Evolutionary conservation across 2,888 invertebrate genomes (phyloP).

Genomic region (Synanthedon myopaeformis): DNA sequence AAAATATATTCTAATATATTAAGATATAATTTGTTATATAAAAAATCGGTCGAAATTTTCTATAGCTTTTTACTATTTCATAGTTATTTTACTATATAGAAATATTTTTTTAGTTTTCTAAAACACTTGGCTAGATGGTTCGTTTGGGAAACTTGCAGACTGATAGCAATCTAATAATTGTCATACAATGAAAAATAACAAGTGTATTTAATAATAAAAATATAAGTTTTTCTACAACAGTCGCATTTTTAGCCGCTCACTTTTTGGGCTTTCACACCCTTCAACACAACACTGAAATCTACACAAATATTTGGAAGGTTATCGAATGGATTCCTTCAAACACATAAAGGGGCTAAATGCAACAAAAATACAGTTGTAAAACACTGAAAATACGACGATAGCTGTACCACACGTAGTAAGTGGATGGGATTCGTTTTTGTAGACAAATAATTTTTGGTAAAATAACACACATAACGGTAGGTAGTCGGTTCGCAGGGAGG

Average conservation of each 20-base stretch:
- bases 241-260: neutral
- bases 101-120: no score
- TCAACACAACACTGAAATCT: no score
- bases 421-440: slow-evolving; percentile 34
- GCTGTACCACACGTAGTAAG: slow-evolving; percentile 46
- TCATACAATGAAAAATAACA: no score
- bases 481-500: slow-evolving; percentile 42
- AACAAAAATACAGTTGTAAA: slow-evolving; percentile 9
- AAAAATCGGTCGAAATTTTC: no score
- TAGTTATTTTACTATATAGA: no score
- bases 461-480: slow-evolving; percentile 44
- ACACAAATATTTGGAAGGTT: neutral
- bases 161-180: no score
- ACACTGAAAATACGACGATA: slow-evolving; percentile 45
- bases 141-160: no score
- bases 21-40: no score
- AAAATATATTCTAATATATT: no score
- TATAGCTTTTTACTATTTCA: no score
- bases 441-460: slow-evolving; percentile 47
- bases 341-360: neutral
- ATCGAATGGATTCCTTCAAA: neutral
- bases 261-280: neutral
- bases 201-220: neutral
- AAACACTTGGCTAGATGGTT: no score
- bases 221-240: neutral